phyloP scores from a whole-genome alignment of 2,113 vertebrate genomes.

The Caracal caracal region DNA sequence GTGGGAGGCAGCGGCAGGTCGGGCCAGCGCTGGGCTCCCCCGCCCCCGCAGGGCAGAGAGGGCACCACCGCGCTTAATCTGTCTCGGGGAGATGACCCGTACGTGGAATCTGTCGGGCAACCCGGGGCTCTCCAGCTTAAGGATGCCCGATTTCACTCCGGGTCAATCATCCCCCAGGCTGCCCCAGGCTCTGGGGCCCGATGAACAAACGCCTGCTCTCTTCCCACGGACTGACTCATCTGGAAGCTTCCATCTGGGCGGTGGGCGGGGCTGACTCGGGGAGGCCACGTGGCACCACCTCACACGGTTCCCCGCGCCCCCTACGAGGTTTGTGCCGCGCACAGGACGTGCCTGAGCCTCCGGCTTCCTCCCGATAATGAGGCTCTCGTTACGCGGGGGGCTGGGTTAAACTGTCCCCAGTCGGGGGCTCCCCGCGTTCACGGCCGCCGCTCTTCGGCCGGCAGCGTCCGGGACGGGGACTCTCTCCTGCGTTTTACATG shows the following conservation, averaged over 20 bases:
- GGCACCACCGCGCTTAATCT: not conserved
- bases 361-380: not conserved
- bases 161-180: conserved; percentile 56
- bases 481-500: conserved; percentile 96
- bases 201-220: conserved; percentile 34
- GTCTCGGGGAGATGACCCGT: conserved; percentile 59
- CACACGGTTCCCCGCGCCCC: rapidly evolving
- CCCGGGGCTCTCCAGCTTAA: not conserved
- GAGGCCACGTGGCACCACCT: not conserved
- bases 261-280: rapidly evolving
- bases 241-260: conserved; percentile 49
- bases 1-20: not conserved
- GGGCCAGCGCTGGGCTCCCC: not conserved
- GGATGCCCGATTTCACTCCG: conserved; percentile 47
- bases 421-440: rapidly evolving
- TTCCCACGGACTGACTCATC: conserved; percentile 61
- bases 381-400: rapidly evolving
- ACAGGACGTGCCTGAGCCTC: rapidly evolving
- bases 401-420: rapidly evolving
- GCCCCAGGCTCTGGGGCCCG: conserved; percentile 46
- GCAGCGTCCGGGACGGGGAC: conserved; percentile 86
- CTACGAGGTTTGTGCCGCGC: not conserved
- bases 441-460: rapidly evolving
- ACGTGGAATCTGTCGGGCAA: conserved; percentile 26
- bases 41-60: not conserved